phyloP scores from a whole-genome alignment of 2,113 vertebrate genomes.

The Eleginops maclovinus region DNA sequence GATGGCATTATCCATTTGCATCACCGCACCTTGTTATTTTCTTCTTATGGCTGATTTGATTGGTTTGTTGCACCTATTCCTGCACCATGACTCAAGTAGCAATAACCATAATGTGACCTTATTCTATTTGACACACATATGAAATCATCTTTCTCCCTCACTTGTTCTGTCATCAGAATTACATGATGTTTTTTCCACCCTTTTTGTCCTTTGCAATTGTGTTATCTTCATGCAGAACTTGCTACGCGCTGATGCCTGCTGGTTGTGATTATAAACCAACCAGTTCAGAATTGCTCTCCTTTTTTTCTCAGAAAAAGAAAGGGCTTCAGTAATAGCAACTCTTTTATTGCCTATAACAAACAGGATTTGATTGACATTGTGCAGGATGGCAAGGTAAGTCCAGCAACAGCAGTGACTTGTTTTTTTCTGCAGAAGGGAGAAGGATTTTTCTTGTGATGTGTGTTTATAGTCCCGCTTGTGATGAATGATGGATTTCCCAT shows the following conservation, averaged over 20 bases:
- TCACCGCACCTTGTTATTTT: slow-evolving; percentile 30
- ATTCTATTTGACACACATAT: slow-evolving; percentile 67
- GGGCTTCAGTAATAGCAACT: not conserved
- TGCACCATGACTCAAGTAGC: slow-evolving; percentile 50
- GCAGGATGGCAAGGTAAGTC: slow-evolving; percentile 1
- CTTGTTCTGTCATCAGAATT: slow-evolving; percentile 52
- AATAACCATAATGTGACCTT: slow-evolving; percentile 61
- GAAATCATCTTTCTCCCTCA: slow-evolving; percentile 39
- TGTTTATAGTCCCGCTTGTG: not conserved
- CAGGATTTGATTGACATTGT: slow-evolving; percentile 11
- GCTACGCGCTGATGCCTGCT: slow-evolving; percentile 14
- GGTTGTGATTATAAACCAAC: slow-evolving; percentile 49
- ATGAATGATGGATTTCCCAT: not conserved
- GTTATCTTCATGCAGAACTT: slow-evolving; percentile 26
- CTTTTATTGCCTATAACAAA: slow-evolving; percentile 30
- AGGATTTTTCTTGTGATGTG: not conserved
- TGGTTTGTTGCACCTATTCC: slow-evolving; percentile 42
- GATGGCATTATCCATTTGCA: slow-evolving; percentile 21
- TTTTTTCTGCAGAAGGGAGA: slow-evolving; percentile 9
- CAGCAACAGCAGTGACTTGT: not conserved
- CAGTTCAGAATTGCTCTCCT: slow-evolving; percentile 26
- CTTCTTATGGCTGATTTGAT: slow-evolving; percentile 54
- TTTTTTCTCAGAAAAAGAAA: not conserved
- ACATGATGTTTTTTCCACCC: slow-evolving; percentile 1
- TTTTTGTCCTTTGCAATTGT: slow-evolving; percentile 20